Evolutionary conservation across 2,797 vertebrate genomes (phyloP).

Genomic region (Apogon talboti): DNA sequence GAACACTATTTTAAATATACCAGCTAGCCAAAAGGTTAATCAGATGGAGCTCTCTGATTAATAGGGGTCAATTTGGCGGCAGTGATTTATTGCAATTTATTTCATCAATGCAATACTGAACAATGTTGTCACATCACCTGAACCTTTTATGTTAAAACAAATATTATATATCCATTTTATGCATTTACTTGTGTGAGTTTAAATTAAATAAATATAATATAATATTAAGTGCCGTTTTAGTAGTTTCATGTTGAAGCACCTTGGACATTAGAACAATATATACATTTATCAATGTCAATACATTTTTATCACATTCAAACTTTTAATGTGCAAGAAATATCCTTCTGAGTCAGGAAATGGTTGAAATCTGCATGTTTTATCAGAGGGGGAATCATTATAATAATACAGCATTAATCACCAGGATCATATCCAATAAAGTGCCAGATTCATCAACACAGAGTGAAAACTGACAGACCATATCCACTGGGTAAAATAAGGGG

Average conservation of each 20-base stretch:
- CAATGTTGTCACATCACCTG: no score
- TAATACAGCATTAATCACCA: slow-evolving; percentile 79
- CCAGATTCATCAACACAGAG: slow-evolving; percentile 74
- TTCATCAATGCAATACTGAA: no score
- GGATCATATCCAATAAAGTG: slow-evolving; percentile 77
- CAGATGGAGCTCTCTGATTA: no score
- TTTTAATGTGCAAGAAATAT: slow-evolving; percentile 44
- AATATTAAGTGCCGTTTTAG: background rate
- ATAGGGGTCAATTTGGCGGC: no score
- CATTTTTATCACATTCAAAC: slow-evolving; percentile 35
- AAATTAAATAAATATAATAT: background rate
- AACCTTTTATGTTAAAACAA: no score
- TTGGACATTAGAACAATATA: background rate
- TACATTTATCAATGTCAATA: no score
- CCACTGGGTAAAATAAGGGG: slow-evolving; percentile 71
- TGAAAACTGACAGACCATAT: slow-evolving; percentile 71
- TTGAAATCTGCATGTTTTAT: slow-evolving; percentile 68
- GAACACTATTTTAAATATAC: no score
- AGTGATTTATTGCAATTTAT: no score
- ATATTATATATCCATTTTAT: no score
- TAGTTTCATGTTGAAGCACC: background rate
- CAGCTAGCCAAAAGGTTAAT: no score
- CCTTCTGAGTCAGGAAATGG: slow-evolving; percentile 62
- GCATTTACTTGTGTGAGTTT: background rate
- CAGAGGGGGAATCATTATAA: slow-evolving; percentile 52